phyloP scores from a whole-genome alignment of 1,140 invertebrate genomes.

The Procambarus virginalis region DNA sequence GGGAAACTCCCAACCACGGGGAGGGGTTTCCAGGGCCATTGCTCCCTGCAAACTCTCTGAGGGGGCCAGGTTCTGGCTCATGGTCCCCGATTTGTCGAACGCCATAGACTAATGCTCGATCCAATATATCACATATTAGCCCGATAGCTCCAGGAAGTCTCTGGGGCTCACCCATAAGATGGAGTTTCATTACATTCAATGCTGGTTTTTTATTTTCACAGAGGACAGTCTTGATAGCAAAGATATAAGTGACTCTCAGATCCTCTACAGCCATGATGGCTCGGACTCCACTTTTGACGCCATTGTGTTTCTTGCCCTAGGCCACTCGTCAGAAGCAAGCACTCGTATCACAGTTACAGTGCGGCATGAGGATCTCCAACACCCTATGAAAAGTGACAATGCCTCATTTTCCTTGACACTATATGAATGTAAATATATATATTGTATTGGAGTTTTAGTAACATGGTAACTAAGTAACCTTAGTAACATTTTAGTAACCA shows the following conservation, averaged over 20 bases:
- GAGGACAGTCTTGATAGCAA: conserved; percentile 46
- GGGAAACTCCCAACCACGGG: too few relatives aligned
- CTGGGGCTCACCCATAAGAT: too few relatives aligned
- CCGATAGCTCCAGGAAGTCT: too few relatives aligned
- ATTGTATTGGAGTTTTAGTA: neutral
- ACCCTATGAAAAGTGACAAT: conserved; percentile 38
- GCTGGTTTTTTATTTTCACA: neutral
- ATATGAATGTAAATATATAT: conserved; percentile 50
- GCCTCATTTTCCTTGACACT: conserved; percentile 61
- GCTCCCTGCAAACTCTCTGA: too few relatives aligned
- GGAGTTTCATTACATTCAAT: too few relatives aligned
- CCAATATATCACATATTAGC: too few relatives aligned
- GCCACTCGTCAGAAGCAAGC: conserved; percentile 55
- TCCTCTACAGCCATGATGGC: conserved; percentile 73
- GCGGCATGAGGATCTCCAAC: conserved; percentile 46
- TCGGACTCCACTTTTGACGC: conserved; percentile 73
- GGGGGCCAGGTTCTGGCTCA: too few relatives aligned
- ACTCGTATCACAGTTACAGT: conserved; percentile 53
- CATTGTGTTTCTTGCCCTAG: conserved; percentile 59
- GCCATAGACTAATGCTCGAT: too few relatives aligned
- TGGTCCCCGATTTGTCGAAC: too few relatives aligned
- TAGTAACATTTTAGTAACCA: too few relatives aligned
- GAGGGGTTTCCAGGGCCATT: too few relatives aligned
- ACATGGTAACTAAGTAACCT: too few relatives aligned
- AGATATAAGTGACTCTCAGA: conserved; percentile 50